A percentile compares a stretch with the other conserved stretches of the same genome.
phyloP scores from a whole-genome alignment of 1,140 invertebrate genomes.

The Oryctes rhinoceros region DNA sequence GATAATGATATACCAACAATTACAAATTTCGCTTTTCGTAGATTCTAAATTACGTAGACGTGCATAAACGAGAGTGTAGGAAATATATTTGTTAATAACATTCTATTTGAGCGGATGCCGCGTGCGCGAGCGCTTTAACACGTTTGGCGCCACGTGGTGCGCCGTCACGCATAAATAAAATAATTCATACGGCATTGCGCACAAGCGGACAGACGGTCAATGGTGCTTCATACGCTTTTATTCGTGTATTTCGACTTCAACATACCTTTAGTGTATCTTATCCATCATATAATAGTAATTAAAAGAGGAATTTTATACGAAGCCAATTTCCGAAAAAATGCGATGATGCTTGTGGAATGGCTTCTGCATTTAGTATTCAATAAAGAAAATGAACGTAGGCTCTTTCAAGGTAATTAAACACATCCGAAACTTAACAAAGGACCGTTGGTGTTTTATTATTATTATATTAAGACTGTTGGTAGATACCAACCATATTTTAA shows the following conservation, averaged over 20 bases:
- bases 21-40: conserved; percentile 11
- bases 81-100: not conserved
- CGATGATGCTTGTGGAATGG: no score
- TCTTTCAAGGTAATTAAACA: no score
- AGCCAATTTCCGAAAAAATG: no score
- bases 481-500: no score
- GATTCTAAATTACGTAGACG: not conserved
- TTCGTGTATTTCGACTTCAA: not conserved
- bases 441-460: no score
- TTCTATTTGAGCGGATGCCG: not conserved
- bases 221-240: conserved; percentile 12
- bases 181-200: not conserved
- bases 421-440: no score
- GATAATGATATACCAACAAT: conserved; percentile 19
- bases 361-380: no score
- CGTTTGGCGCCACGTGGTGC: conserved; percentile 16
- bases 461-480: no score
- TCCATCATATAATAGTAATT: no score
- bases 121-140: not conserved
- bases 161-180: conserved; percentile 6
- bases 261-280: no score
- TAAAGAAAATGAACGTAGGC: no score
- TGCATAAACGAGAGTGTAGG: not conserved
- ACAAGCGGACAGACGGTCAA: not conserved
- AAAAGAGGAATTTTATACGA: no score